These are phyloP conservation scores for Andrena minutula DNA, from an alignment of 2,888 invertebrate species.

Conservation along the genomic window DNA sequence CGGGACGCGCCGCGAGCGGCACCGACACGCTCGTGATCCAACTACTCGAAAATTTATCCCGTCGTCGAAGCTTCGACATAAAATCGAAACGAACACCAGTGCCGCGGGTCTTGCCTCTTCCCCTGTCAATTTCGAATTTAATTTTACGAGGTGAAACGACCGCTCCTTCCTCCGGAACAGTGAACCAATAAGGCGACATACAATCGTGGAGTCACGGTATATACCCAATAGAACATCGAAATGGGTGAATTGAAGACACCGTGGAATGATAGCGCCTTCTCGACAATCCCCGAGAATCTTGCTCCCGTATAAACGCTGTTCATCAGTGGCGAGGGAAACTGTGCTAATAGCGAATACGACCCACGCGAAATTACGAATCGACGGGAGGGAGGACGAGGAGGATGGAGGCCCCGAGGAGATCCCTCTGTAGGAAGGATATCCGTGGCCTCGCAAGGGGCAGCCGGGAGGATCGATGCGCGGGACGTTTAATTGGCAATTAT, in stretches of 20 bases:
- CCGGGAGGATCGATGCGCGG: conserved; percentile 74
- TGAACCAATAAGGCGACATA: background rate
- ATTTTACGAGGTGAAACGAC: conserved; percentile 8
- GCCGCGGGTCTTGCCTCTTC: background rate
- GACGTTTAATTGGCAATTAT: conserved; percentile 82
- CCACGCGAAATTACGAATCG: conserved; percentile 26
- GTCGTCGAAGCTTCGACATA: conserved; percentile 13
- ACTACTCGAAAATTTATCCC: conserved; percentile 59
- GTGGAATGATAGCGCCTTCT: background rate
- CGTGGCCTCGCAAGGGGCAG: conserved; percentile 51
- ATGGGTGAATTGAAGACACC: background rate
- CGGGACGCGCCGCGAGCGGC: conserved; percentile 33
- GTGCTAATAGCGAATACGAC: background rate
- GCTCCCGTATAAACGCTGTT: too few relatives aligned
- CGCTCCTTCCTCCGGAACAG: background rate
- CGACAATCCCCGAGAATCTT: background rate
- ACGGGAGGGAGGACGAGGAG: conserved; percentile 9
- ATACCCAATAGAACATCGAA: background rate
- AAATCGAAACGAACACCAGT: conserved; percentile 1
- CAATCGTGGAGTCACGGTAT: background rate
- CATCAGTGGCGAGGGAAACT: background rate
- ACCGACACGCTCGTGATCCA: conserved; percentile 41
- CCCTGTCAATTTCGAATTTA: background rate
- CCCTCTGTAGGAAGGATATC: conserved; percentile 51
- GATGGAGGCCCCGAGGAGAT: conserved; percentile 13